These are phyloP conservation scores for Acleris laterana DNA, from an alignment of 2,888 invertebrate genomes.

Conservation along the genomic window DNA sequence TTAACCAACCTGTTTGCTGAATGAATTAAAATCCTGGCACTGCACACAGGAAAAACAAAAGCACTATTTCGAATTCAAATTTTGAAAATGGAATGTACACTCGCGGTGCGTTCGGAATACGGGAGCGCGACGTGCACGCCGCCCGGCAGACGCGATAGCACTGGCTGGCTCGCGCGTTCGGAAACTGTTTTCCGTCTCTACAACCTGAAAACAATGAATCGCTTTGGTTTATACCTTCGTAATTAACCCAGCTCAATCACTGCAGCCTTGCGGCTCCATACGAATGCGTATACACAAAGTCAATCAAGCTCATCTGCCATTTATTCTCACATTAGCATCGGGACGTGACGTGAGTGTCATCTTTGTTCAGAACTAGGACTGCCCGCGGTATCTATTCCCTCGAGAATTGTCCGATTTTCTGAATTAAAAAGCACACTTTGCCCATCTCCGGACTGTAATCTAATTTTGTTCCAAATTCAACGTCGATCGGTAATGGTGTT, in stretches of 20 bases:
- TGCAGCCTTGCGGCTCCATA: too few relatives aligned
- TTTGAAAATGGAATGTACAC: constrained; percentile 54
- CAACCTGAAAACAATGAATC: constrained; percentile 53
- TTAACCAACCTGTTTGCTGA: constrained; percentile 59
- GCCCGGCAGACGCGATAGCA: constrained; percentile 25
- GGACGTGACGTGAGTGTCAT: too few relatives aligned
- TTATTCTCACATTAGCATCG: too few relatives aligned
- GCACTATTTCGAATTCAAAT: constrained; percentile 57
- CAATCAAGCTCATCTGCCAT: too few relatives aligned
- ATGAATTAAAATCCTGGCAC: constrained; percentile 66
- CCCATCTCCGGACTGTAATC: too few relatives aligned
- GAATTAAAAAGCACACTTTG: too few relatives aligned
- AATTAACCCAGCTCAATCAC: constrained; percentile 41
- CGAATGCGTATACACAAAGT: too few relatives aligned
- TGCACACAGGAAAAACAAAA: constrained; percentile 63
- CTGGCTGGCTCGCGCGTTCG: constrained; percentile 14
- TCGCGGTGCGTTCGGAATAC: constrained; percentile 57
- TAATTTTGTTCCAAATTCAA: too few relatives aligned
- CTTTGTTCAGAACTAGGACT: too few relatives aligned
- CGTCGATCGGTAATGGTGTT: too few relatives aligned
- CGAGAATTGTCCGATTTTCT: too few relatives aligned
- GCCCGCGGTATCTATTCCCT: too few relatives aligned
- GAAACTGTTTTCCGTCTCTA: constrained; percentile 27
- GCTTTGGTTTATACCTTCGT: constrained; percentile 54
- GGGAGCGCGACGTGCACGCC: constrained; percentile 27